These are phyloP conservation scores for Aphyosemion australe DNA, from an alignment of 2,113 vertebrate genomes.

Conservation along the genomic window DNA sequence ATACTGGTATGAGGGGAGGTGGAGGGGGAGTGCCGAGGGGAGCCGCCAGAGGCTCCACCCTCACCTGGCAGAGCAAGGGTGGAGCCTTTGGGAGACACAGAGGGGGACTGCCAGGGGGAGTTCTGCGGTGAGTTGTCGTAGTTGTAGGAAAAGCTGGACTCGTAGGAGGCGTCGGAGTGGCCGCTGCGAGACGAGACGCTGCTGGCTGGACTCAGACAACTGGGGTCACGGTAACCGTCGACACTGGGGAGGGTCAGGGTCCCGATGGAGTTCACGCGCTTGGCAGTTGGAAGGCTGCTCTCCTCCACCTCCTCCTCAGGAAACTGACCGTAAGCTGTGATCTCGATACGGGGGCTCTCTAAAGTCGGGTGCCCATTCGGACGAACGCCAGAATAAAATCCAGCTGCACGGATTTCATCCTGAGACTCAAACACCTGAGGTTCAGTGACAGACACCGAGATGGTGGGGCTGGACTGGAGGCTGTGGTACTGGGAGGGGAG, in stretches of 20 bases:
- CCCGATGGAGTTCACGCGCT: constrained; percentile 86
- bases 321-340: constrained; percentile 92
- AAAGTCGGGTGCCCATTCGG: constrained; percentile 87
- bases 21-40: constrained; percentile 88
- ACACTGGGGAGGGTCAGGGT: constrained; percentile 89
- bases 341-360: constrained; percentile 97
- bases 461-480: constrained; percentile 85
- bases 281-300: constrained; percentile 76
- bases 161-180: constrained; percentile 95
- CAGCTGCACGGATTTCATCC: constrained; percentile 77
- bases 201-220: constrained; percentile 94
- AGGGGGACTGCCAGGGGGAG: constrained; percentile 96
- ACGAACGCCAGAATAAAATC: constrained; percentile 81
- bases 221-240: constrained; percentile 92
- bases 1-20: constrained; percentile 86
- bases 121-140: constrained; percentile 93
- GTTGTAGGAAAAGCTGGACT: constrained; percentile 92
- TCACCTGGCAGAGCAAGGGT: constrained; percentile 68
- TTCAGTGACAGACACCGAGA: constrained; percentile 84
- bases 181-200: constrained; percentile 96
- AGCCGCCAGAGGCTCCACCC: constrained; percentile 81
- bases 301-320: constrained; percentile 87
- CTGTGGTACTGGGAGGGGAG: constrained; percentile 87
- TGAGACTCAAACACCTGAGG: constrained; percentile 81
- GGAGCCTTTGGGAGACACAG: constrained; percentile 91